Conservation (phyloP, 2,113 vertebrate genomes). For the Sporophila hypoxantha region DNA sequence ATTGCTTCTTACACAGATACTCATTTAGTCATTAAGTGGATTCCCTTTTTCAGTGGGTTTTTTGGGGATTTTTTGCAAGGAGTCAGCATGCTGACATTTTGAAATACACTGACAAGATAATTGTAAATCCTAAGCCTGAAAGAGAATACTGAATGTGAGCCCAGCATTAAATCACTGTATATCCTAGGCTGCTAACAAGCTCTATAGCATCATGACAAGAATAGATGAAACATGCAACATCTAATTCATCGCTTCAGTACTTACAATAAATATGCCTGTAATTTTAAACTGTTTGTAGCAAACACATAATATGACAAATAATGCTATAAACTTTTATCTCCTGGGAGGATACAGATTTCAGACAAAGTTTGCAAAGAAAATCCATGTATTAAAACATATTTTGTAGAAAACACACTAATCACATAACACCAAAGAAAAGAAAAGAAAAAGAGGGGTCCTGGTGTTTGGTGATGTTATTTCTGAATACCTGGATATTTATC, state of each 20-base stretch:
- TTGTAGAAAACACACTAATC: not conserved
- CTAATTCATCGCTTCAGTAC: conserved; percentile 15
- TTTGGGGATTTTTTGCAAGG: not conserved
- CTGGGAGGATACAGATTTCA: not conserved
- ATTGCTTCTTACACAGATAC: not conserved
- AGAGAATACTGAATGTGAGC: conserved; percentile 8
- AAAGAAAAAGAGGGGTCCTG: not conserved
- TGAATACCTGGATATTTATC: not conserved
- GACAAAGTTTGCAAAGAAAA: not conserved
- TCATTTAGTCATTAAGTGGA: not conserved
- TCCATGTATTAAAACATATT: not conserved
- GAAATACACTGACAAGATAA: conserved; percentile 18
- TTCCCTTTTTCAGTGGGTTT: not conserved
- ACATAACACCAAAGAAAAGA: not conserved
- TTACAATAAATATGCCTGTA: conserved; percentile 46
- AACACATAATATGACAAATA: conserved; percentile 17
- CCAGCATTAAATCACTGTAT: conserved; percentile 8
- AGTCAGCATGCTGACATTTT: not conserved
- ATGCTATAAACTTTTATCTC: not conserved
- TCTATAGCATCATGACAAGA: conserved; percentile 19
- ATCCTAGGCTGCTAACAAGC: conserved; percentile 24
- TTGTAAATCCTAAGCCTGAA: conserved; percentile 17
- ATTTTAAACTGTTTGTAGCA: conserved; percentile 12
- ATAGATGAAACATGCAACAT: conserved; percentile 26
- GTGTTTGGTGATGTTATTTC: not conserved